A percentile compares a stretch with the other conserved stretches of the same genome.
These are phyloP conservation scores for Dipodomys merriami DNA, from an alignment of 2,113 vertebrate species.

Conservation along the genomic window DNA sequence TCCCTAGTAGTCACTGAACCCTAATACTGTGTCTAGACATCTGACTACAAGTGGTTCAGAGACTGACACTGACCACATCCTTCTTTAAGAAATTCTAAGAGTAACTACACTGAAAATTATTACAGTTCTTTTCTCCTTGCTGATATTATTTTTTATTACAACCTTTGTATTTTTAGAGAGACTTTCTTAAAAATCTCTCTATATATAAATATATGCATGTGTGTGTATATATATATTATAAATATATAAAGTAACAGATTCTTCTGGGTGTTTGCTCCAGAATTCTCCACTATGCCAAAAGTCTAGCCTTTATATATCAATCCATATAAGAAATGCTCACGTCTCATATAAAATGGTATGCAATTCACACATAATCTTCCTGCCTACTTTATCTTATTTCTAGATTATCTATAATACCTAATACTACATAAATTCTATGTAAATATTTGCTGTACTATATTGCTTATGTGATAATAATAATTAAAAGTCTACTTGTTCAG, in stretches of 20 bases:
- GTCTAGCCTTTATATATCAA: background rate
- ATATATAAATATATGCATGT: too few species aligned
- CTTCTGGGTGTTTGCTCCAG: background rate
- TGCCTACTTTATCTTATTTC: background rate
- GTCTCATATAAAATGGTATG: background rate
- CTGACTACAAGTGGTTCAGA: background rate
- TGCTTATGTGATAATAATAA: background rate
- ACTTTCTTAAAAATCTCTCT: background rate
- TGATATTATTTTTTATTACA: background rate
- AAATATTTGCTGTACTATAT: background rate
- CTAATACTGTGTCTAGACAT: background rate
- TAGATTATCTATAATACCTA: background rate
- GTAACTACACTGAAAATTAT: background rate
- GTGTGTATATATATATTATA: background rate
- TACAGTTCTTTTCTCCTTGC: background rate
- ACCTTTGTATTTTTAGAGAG: background rate
- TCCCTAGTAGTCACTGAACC: background rate
- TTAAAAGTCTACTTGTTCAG: background rate
- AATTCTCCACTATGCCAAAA: background rate
- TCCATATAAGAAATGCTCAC: background rate
- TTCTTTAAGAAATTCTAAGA: background rate
- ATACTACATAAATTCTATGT: background rate
- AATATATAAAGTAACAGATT: background rate
- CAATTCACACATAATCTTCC: background rate
- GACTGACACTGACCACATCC: background rate